phyloP scores from a whole-genome alignment of 2,888 invertebrate genomes.

The Parapristionchus giblindavisi region DNA sequence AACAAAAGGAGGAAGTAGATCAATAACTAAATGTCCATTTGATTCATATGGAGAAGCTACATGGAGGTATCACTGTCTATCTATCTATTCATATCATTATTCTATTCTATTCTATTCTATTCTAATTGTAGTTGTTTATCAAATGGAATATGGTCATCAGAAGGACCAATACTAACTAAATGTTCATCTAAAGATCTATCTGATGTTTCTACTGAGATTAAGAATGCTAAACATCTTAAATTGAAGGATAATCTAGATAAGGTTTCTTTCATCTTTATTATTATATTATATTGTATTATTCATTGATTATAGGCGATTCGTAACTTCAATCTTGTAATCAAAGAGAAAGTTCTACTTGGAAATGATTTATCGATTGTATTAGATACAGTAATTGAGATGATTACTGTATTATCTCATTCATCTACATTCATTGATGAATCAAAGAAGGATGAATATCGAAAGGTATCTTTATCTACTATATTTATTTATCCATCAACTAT shows the following conservation, averaged over 20 bases:
- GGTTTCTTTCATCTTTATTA: neutral
- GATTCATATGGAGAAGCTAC: neutral
- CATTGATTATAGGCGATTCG: slow-evolving; percentile 3
- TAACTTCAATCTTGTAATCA: neutral
- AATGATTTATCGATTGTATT: slow-evolving; percentile 6
- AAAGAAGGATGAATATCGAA: slow-evolving; percentile 22
- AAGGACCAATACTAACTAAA: slow-evolving; percentile 15
- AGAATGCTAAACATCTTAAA: neutral
- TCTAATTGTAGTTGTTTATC: slow-evolving; percentile 1
- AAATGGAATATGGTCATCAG: neutral
- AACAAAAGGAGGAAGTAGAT: slow-evolving; percentile 5
- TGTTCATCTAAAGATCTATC: slow-evolving; percentile 3
- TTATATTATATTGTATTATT: neutral
- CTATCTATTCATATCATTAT: neutral
- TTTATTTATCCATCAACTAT: neutral
- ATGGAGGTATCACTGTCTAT: neutral
- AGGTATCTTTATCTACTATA: neutral
- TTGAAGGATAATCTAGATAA: neutral
- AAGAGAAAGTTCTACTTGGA: neutral
- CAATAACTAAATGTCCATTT: neutral
- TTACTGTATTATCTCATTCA: neutral
- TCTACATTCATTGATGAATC: neutral
- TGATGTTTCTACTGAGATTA: neutral
- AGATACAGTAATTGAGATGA: neutral
- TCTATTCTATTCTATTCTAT: neutral